Percentiles rank a stretch among this genome's conserved stretches.
phyloP scores from a whole-genome alignment of 2,113 vertebrate species.

The Mungos mungo region DNA sequence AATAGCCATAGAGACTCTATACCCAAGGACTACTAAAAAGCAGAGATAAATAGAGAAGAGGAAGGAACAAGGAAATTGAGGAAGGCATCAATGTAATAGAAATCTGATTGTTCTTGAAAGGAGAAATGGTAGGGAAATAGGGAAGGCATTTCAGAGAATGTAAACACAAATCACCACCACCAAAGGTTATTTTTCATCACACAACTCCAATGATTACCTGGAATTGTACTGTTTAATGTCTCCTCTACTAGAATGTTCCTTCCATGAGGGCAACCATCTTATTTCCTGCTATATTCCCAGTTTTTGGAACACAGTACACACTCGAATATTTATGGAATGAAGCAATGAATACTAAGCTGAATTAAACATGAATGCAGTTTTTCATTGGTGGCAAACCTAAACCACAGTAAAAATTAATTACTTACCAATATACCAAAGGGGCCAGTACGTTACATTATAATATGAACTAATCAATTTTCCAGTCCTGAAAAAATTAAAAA shows the following conservation, averaged over 20 bases:
- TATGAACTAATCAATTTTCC: constrained; percentile 93
- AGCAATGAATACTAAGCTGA: neutral
- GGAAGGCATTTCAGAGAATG: neutral
- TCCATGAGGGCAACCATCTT: neutral
- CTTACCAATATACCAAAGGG: constrained; percentile 98
- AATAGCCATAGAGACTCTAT: neutral
- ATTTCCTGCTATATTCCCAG: neutral
- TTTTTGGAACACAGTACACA: neutral
- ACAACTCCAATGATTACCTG: neutral
- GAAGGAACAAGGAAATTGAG: neutral
- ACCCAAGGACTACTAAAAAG: neutral
- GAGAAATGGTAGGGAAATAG: neutral
- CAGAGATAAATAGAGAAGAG: neutral
- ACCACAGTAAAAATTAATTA: constrained; percentile 28
- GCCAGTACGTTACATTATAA: constrained; percentile 94
- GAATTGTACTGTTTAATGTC: neutral
- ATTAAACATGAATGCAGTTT: constrained; percentile 1
- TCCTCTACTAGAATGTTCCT: neutral
- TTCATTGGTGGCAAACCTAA: constrained; percentile 24
- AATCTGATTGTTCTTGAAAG: neutral
- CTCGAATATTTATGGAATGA: neutral
- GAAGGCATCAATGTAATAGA: neutral
- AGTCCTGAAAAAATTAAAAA: constrained; percentile 86
- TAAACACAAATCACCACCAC: neutral
- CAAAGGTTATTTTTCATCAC: neutral